These are phyloP conservation scores for Premnoplex brunnescens DNA, from an alignment of 2,797 vertebrate species.

Conservation along the genomic window DNA sequence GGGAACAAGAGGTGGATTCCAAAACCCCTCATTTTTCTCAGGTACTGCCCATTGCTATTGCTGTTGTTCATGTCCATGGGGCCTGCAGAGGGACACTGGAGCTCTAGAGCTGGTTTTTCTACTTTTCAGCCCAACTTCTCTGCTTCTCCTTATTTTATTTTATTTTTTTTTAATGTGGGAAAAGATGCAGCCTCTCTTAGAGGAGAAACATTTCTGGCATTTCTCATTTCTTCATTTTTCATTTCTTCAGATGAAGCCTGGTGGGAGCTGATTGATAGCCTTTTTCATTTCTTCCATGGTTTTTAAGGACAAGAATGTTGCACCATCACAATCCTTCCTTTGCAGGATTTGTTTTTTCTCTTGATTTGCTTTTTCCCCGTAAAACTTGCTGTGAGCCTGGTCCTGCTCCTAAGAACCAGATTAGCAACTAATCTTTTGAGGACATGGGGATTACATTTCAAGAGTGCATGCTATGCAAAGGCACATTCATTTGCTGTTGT, in stretches of 20 bases:
- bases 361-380: background rate
- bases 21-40: background rate
- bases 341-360: background rate
- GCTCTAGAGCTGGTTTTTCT: background rate
- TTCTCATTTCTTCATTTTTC: background rate
- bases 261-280: background rate
- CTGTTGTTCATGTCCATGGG: background rate
- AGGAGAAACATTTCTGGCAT: background rate
- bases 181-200: background rate
- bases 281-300: background rate
- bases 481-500: background rate
- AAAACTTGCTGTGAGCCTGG: background rate
- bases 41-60: background rate
- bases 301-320: background rate
- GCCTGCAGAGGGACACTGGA: background rate
- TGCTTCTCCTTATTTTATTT: background rate
- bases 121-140: background rate
- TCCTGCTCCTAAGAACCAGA: background rate
- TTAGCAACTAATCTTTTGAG: background rate
- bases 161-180: rapidly evolving
- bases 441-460: background rate
- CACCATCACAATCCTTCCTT: background rate
- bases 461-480: background rate
- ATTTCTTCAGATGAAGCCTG: background rate
- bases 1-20: background rate